A percentile compares a stretch with the other conserved stretches of the same genome.
These are phyloP conservation scores for Megalonaias nervosa DNA, from an alignment of 1,140 invertebrate genomes.

Conservation along the genomic window DNA sequence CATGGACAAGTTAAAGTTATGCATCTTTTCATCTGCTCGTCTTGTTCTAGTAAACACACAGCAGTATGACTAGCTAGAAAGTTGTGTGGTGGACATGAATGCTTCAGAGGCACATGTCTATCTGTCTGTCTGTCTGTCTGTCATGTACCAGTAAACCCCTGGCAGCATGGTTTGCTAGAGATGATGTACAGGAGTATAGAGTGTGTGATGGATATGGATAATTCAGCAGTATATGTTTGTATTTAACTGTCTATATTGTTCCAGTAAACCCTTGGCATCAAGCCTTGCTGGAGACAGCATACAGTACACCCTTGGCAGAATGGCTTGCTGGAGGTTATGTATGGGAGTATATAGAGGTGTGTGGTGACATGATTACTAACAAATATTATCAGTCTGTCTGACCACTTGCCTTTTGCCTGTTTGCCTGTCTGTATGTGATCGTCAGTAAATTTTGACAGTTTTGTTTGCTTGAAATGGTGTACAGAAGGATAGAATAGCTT, in stretches of 20 bases:
- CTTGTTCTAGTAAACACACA: conserved; percentile 90
- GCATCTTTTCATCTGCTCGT: conserved; percentile 72
- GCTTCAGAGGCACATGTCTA: conserved; percentile 70
- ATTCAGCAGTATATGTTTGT: conserved; percentile 69
- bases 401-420: no score
- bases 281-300: conserved; percentile 89
- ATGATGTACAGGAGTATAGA: conserved; percentile 89
- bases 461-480: no score
- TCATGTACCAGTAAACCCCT: conserved; percentile 92
- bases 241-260: conserved; percentile 82
- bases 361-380: no score
- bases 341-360: no score
- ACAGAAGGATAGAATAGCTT: conserved; percentile 87
- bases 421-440: no score
- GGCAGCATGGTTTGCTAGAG: conserved; percentile 85
- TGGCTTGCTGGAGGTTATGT: no score
- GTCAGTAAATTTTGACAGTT: no score
- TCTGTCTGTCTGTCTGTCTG: neutral
- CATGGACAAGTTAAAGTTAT: conserved; percentile 76
- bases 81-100: conserved; percentile 87
- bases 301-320: conserved; percentile 71
- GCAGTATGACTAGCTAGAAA: conserved; percentile 88
- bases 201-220: conserved; percentile 88
- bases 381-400: no score
- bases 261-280: conserved; percentile 87